Conservation (phyloP, 92 coral and sea anemone genomes). For the Desmophyllum pertusum region DNA sequence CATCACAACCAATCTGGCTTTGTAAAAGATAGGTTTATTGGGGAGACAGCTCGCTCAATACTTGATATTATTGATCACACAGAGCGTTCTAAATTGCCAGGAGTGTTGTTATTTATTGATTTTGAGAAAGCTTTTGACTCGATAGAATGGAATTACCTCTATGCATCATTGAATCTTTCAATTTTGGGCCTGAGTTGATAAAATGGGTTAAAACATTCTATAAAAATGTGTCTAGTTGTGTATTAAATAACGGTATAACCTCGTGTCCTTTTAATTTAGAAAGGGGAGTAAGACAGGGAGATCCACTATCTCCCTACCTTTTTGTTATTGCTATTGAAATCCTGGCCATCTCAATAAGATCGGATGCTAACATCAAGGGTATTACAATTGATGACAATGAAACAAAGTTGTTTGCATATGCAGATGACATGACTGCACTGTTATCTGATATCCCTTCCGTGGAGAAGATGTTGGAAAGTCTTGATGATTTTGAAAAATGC, state of each 20-base stretch:
- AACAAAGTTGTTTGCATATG: not conserved
- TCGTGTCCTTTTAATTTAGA: not conserved
- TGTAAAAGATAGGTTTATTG: not conserved
- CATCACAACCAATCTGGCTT: constrained; percentile 1
- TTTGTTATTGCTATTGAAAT: not conserved
- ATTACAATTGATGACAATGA: not conserved
- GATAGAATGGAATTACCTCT: not conserved
- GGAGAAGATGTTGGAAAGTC: too few species aligned
- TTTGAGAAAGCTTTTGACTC: constrained; percentile 12
- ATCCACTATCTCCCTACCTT: not conserved
- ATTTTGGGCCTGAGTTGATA: constrained; percentile 5
- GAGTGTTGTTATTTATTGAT: not conserved
- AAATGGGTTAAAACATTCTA: too few species aligned
- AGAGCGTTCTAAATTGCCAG: not conserved
- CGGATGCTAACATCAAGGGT: not conserved
- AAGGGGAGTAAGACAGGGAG: not conserved
- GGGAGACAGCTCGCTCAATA: not conserved
- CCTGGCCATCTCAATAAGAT: not conserved
- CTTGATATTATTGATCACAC: not conserved
- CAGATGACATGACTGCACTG: not conserved
- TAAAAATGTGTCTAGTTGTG: not conserved
- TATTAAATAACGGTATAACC: not conserved
- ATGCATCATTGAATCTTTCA: not conserved
- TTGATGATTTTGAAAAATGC: too few species aligned
- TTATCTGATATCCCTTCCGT: too few species aligned